Evolutionary conservation across 2,888 invertebrate genomes (phyloP).

Genomic region (Melieria picta): DNA sequence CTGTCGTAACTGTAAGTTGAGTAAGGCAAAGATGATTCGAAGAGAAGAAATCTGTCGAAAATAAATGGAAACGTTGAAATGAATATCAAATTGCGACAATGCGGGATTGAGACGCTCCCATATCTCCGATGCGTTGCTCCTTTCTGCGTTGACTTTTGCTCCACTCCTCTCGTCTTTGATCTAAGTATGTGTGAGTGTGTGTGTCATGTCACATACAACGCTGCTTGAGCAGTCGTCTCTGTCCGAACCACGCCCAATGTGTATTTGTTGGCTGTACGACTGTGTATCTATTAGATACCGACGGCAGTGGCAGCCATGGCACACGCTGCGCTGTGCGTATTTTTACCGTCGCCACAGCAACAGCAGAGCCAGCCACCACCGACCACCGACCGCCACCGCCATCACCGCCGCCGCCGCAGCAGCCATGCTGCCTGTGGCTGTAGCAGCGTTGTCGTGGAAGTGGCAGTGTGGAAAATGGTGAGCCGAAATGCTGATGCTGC

Average conservation of each 20-base stretch:
- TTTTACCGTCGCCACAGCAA: slow-evolving; percentile 39
- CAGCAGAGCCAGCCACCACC: not conserved
- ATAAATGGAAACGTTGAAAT: no score
- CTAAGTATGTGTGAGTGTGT: no score
- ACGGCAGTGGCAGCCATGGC: slow-evolving; percentile 47
- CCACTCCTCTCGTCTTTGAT: no score
- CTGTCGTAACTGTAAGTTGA: not conserved
- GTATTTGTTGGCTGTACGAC: slow-evolving; percentile 45
- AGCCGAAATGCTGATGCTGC: slow-evolving; percentile 12
- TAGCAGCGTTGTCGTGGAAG: not conserved
- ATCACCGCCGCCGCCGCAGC: no score
- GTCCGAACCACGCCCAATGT: slow-evolving; percentile 40
- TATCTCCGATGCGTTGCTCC: no score
- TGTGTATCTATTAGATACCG: slow-evolving; percentile 46
- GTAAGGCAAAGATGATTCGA: not conserved
- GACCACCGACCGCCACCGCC: not conserved
- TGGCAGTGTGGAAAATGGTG: not conserved
- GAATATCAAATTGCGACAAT: no score
- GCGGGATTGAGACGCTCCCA: no score
- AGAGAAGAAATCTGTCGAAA: not conserved
- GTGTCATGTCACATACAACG: not conserved
- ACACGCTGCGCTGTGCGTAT: slow-evolving; percentile 6
- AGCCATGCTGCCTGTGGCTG: no score
- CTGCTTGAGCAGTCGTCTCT: not conserved
- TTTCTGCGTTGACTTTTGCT: no score